A percentile compares a stretch with the other conserved stretches of the same genome.
Conservation (phyloP, 1,140 invertebrate species). For the Calosoma granatense region DNA sequence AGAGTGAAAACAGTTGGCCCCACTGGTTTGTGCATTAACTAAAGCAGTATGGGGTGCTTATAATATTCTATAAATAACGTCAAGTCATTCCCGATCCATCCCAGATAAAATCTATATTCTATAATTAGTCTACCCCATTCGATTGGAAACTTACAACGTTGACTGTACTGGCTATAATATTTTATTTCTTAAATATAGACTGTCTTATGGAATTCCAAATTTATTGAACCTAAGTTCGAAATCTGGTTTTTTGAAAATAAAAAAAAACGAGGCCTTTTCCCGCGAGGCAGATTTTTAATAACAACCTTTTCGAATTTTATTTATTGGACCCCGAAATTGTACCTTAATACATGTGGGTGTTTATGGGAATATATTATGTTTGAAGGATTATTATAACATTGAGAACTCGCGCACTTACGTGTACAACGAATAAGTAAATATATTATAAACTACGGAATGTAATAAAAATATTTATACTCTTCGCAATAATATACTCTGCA, state of each 20-base stretch:
- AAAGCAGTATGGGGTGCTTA: background rate
- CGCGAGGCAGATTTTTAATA: background rate
- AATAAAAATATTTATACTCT: no score
- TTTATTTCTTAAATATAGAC: background rate
- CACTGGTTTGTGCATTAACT: no score
- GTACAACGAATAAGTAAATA: no score
- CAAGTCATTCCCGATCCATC: background rate
- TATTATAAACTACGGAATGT: no score
- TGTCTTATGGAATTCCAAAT: background rate
- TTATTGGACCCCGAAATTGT: no score
- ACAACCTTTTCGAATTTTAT: background rate
- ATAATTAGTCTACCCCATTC: background rate
- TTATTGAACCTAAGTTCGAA: background rate
- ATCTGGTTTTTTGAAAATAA: background rate
- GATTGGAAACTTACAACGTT: background rate
- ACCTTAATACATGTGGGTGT: no score
- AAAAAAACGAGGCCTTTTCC: background rate
- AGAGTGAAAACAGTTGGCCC: no score
- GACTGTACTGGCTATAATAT: background rate
- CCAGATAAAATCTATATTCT: background rate
- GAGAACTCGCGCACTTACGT: no score
- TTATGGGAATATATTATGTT: no score
- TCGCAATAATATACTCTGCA: no score
- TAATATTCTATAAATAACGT: background rate
- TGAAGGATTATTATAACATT: no score